phyloP scores from a whole-genome alignment of 2,113 vertebrate species.

The Carlito syrichta region DNA sequence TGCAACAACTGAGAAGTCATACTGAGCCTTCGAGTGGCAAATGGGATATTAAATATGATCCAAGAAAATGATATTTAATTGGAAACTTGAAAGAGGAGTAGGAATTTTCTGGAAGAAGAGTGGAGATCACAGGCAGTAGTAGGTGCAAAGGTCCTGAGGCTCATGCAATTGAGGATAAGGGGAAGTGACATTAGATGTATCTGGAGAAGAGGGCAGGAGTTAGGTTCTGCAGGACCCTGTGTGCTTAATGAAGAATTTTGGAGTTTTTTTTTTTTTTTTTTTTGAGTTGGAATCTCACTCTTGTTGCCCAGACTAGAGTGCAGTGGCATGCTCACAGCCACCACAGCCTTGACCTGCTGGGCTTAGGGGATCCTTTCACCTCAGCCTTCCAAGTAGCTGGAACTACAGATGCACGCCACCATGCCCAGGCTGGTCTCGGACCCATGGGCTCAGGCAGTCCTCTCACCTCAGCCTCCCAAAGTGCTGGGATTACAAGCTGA shows the following conservation, averaged over 20 bases:
- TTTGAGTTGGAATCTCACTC: no score
- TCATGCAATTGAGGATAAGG: background rate
- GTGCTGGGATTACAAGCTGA: no score
- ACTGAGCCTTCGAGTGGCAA: background rate
- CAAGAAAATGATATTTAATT: background rate
- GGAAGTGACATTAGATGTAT: background rate
- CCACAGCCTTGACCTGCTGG: no score
- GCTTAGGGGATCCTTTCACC: no score
- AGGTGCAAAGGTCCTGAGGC: background rate
- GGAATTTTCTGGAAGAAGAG: background rate
- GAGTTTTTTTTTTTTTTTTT: no score
- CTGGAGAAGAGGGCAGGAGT: background rate
- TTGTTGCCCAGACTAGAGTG: no score
- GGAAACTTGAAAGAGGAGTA: background rate
- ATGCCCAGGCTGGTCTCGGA: no score
- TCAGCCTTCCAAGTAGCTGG: no score
- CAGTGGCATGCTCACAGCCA: no score
- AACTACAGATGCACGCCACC: no score
- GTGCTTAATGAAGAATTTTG: background rate
- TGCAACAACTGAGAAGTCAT: background rate
- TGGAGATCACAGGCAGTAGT: rapidly evolving
- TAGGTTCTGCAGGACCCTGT: background rate
- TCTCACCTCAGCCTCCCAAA: no score
- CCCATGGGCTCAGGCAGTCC: no score
- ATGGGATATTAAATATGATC: background rate